These are phyloP conservation scores for Porites australiensis DNA, from an alignment of 64 coral and sea anemone genomes.

Conservation along the genomic window DNA sequence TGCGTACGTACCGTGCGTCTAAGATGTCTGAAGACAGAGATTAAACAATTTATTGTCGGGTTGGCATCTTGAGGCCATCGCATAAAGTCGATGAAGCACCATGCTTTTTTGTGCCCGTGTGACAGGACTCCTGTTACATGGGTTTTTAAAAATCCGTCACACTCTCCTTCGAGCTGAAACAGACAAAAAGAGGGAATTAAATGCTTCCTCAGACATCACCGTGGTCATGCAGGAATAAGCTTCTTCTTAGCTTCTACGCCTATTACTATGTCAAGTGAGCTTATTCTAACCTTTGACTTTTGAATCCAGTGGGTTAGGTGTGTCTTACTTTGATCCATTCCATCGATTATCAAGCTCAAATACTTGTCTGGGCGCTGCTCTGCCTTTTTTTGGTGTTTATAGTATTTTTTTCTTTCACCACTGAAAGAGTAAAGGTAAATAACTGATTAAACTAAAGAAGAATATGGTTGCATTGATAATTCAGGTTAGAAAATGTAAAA, in stretches of 20 bases:
- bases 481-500: too few species aligned
- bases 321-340: slow-evolving; percentile 67
- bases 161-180: slow-evolving; percentile 64
- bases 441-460: too few species aligned
- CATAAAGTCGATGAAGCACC: slow-evolving; percentile 27
- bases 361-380: slow-evolving; percentile 59
- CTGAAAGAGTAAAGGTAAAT: background rate
- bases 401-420: slow-evolving; percentile 73
- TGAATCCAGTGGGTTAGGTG: slow-evolving; percentile 66
- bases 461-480: too few species aligned
- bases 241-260: too few species aligned
- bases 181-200: background rate
- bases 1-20: background rate
- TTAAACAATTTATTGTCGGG: slow-evolving; percentile 42
- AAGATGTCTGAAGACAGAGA: slow-evolving; percentile 33
- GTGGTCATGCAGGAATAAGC: too few species aligned
- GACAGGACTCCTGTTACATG: slow-evolving; percentile 67
- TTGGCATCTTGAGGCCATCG: slow-evolving; percentile 64
- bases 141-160: slow-evolving; percentile 41
- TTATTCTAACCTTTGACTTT: slow-evolving; percentile 39
- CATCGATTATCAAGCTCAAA: slow-evolving; percentile 64
- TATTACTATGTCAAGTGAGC: too few species aligned
- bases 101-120: slow-evolving; percentile 37
- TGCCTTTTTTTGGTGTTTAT: slow-evolving; percentile 76
- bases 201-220: too few species aligned